Base-by-base conservation (phyloP, 2,888 invertebrate species). In the Sphaerophoria taeniata region DNA sequence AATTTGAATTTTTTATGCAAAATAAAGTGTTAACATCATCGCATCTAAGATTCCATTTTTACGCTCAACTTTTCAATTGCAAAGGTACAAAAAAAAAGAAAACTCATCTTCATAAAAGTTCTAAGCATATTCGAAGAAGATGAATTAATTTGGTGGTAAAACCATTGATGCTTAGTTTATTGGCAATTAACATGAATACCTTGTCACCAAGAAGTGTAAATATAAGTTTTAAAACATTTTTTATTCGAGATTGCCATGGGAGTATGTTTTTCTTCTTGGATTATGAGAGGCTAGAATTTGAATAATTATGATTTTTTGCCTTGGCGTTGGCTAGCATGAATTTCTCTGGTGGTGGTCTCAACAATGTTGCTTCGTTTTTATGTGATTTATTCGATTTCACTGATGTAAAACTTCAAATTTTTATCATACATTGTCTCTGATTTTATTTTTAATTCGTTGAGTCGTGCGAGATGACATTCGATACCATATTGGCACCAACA, bases 301-400 rank as follows among this genome's bases (percentile, higher is more conserved):
- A 75, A 67, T 58, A 75, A 67, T 75, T 53, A 67, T 53, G 39
- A 53, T 39, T 39, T 24, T 24, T 24, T 24, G 1, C 1, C 1
- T 24, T 24, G 24, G n/a, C 14, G 2, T 34, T 47, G 39, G 70
- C n/a, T 71, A 31, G 65, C 49, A 67, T 67, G 39, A 33, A 9
- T 56, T 71, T 81, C 81, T 53, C 71, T 53, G 24, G 3, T 39
- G 67, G 76, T 49, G 76, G 76, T 72, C 81, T 60, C 39, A 24
- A 49, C 34, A 4, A 51, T 39, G 43, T 9, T 6, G 16, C 31
- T 45, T 14, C 24, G 53, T 14, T 39, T 39, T 7, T 7, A 70
- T 36, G 70, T 71, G 67, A 76, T 71, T 76, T 72, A 76, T 81
- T 34, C 53, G 14, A 72, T 45, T 65, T 55, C 53, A 16, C 47